Evolutionary conservation across 2,797 vertebrate species (phyloP).

Genomic region (Todus mexicanus): DNA sequence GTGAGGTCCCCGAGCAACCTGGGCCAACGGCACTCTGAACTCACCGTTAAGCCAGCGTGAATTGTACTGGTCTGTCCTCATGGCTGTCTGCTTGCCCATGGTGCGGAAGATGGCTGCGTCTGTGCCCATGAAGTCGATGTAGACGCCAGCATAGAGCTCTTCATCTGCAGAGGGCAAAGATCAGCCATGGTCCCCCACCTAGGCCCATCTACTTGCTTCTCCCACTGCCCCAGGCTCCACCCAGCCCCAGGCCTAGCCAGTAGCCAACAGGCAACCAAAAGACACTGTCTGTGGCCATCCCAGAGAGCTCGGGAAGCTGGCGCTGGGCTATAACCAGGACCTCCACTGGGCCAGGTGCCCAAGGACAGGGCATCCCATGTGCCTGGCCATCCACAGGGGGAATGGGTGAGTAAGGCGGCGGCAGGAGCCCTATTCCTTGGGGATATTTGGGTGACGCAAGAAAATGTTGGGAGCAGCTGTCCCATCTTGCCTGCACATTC

Average conservation of each 20-base stretch:
- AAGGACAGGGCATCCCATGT: neutral
- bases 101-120: slow-evolving; percentile 98
- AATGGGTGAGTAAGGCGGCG: neutral
- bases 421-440: neutral
- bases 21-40: neutral
- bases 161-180: slow-evolving; percentile 81
- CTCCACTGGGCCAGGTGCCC: neutral
- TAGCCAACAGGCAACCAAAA: neutral
- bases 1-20: neutral
- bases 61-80: slow-evolving; percentile 99
- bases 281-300: neutral
- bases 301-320: neutral
- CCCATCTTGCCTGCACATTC: neutral
- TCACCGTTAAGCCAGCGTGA: slow-evolving; percentile 98
- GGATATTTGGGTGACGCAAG: neutral
- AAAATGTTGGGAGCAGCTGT: neutral
- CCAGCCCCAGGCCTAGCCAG: neutral
- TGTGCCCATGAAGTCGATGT: slow-evolving; percentile 99
- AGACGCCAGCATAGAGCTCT: slow-evolving; percentile 96
- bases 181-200: neutral
- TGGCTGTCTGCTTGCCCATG: slow-evolving; percentile 95
- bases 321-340: neutral
- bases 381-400: neutral
- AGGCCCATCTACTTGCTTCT: neutral
- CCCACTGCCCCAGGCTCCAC: neutral